Base-by-base conservation (phyloP, 2,888 invertebrate genomes). In the Helobdella robusta region DNA sequence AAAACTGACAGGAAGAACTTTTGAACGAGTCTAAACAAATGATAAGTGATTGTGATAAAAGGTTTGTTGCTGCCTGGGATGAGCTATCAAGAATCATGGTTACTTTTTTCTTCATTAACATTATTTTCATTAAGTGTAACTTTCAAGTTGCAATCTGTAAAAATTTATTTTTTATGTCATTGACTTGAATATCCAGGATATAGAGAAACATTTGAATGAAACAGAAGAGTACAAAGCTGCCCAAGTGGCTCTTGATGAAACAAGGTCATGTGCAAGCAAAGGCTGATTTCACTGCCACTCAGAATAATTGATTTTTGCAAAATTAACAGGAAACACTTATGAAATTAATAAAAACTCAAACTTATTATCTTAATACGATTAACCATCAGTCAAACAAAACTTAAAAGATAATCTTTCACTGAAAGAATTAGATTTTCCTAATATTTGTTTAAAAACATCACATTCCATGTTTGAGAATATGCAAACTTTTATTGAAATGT, bases 141-240 rank as follows among this genome's bases (percentile, higher is more conserved):
- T 11, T 40, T 40, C 40, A 11, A 11, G 40, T 11, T 40, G 15
- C 11, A 48, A 48, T 23, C 23, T 48, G 8, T 2, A 6, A 54
- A 4, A 6, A 25, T 28, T 23, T 20, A 2, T 34, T 20, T 20
- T 3, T 30, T 59, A 28, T 18, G 23, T n/a, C 23, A 59, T 11
- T 30, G 25, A 36, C 28, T 60, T 18, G 5, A 25, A 25, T 20
- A 30, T 59, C 15, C n/a, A 65, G 65, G 59, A 65, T 15, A 23
- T 28, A 20, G 65, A 50, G 35, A 11, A 44, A 50, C 59, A 65
- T 32, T 34, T 59, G 18, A 59, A 65, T 20, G 46, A 65, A 1
- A 65, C 65, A 18, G 65, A 59, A 46, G 65, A 65, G 23, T 65
- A 65, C 34, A 65, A 65, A 50, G 65, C 60, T 20, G 65, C 65